Base-by-base conservation (phyloP, 2,797 vertebrate species). In the Sciurus carolinensis region DNA sequence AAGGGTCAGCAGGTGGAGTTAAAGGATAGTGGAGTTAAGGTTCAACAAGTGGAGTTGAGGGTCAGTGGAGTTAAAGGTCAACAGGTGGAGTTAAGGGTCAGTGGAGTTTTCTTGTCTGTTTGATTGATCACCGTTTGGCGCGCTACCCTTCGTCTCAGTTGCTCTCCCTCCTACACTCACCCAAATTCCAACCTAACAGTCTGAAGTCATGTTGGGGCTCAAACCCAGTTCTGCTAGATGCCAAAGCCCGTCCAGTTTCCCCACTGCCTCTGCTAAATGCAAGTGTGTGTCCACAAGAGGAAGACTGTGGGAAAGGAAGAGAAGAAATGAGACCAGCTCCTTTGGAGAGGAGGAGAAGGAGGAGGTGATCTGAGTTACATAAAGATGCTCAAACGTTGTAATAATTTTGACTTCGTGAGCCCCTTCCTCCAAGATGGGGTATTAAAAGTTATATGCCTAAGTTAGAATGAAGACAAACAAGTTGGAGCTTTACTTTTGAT, bases 241-340 rank as follows among this genome's bases (percentile, higher is more conserved):
- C 3, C 0, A 24, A 52, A 50, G 39, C 9, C 17, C 5, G 57
- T 26, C 39, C 3, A 8, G 18, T 1, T 13, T 0, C 11, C 33
- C 28, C 47, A 52, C 7, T 36, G 30, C 54, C 28, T 64, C 36
- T 30, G 22, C 7, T 20, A 20, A 24, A 22, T 18, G 39, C 3
- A 11, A 17, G 8, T 0, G 0, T 2, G 3, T 2, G 36, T 8
- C 36, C 59, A 47, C 1, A 39, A 36, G 33, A 47, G 28, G 52
- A 54, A 54, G 54, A 47, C 11, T 7, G 1, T 0, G 6, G 44
- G 67, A 67, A 83, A 33, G 0, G 8, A 77, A 5, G 6, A 18
- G 22, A 26, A 26, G 54, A 57, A 57, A 57, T 22, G 54, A 57
- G 57, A 26, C 22, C 24, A 59, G 57, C 26, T 59, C 57, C 57